Conservation (phyloP, 1,140 invertebrate species). For the Maniola jurtina region DNA sequence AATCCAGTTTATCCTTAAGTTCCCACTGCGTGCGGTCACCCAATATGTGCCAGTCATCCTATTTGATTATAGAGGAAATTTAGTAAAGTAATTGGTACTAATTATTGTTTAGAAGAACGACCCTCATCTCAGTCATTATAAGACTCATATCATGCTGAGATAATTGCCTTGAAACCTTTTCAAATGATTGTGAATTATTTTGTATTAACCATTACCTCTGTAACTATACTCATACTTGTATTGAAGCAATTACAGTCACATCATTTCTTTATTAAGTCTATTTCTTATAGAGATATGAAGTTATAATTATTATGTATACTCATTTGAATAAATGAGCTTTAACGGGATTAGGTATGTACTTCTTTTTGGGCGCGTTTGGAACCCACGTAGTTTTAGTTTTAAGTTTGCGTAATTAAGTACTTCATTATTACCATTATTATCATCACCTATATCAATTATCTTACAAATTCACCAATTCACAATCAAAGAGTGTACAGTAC, state of each 20-base stretch:
- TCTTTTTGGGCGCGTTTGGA: too few relatives aligned
- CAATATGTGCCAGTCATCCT: slow-evolving; percentile 53
- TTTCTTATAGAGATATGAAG: too few relatives aligned
- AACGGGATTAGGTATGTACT: too few relatives aligned
- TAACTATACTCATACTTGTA: background rate
- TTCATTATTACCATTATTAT: too few relatives aligned
- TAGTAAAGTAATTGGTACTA: slow-evolving; percentile 66
- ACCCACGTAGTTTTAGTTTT: too few relatives aligned
- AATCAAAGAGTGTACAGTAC: too few relatives aligned
- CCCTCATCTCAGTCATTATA: slow-evolving; percentile 15
- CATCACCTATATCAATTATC: too few relatives aligned
- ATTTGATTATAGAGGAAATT: slow-evolving; percentile 69
- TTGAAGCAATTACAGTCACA: background rate
- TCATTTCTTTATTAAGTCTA: background rate
- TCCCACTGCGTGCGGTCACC: slow-evolving; percentile 58
- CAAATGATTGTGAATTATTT: slow-evolving; percentile 7
- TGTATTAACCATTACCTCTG: background rate
- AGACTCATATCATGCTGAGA: slow-evolving; percentile 15
- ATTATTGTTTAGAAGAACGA: slow-evolving; percentile 65
- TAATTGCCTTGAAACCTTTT: slow-evolving; percentile 24
- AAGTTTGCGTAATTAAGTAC: too few relatives aligned
- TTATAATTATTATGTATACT: too few relatives aligned
- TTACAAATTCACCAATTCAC: too few relatives aligned
- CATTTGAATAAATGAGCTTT: background rate
- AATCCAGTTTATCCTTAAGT: slow-evolving; percentile 44